Evolutionary conservation across 2,113 vertebrate genomes (phyloP), one percentile per base, ranked within the genome.

Genomic region (Narcine bancroftii): DNA sequence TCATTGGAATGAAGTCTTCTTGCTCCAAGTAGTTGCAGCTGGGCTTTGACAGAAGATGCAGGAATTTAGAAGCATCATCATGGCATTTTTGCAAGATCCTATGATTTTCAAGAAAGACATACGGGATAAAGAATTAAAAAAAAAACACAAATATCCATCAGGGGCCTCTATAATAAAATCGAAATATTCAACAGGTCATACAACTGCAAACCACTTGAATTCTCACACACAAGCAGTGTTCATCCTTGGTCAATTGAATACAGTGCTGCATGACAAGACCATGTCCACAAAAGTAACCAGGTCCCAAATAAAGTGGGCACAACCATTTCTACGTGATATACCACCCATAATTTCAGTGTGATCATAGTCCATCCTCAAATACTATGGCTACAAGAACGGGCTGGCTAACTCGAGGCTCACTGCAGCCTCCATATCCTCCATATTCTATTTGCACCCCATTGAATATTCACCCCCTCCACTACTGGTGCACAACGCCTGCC

Each of bases 1-100:
- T 95, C 95, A 99, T 98, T 94, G 98, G 98, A 95, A 98, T 96
- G 94, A 99, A 98, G 95, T 99, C 98, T 92, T 99, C 98, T 95
- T 97, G 98, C 95, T 98, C 98, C 96, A 99, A 96, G 95, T 97
- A 98, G 96, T 96, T 96, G 93, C 96, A 97, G 93, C 98, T 97
- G 92, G 98, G 98, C 93, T 95, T 98, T 96, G 96, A 96, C 92
- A 99, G 95, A 95, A 99, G 97, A 94, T 98, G 97, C 93, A 98
- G 95, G 93, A 99, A 99, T 95, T 96, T 98, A 53, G 98, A 96
- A n/a, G 97, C 97, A 33, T 97, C 97, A 92, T 99, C 97, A 73
- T 99, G 97, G 94, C 98, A 99, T 93, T 95, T 98, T 95, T 97
- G 98, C 92, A 99, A 96, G 93, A 96, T 95, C 94, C 98, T 97